Evolutionary conservation across 35 echinoderm and acorn worm genomes (phyloP).

Genomic region (Anneissia japonica): DNA sequence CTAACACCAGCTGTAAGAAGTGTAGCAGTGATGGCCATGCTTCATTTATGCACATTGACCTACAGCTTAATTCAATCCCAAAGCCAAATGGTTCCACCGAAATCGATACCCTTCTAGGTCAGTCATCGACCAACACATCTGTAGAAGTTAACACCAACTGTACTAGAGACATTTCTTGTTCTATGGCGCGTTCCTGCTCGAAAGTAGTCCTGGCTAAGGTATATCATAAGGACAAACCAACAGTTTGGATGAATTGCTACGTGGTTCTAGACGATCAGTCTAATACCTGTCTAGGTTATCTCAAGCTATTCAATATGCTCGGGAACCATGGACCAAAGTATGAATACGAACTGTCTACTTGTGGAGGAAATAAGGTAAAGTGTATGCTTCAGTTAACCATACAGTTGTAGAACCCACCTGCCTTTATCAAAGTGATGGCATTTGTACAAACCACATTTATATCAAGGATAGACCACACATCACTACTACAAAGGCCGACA

Average conservation of each 20-base stretch:
- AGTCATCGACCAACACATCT: neutral
- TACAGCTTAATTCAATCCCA: too few relatives aligned
- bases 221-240: conserved; percentile 20
- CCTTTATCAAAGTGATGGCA: neutral
- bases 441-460: conserved; percentile 11
- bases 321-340: neutral
- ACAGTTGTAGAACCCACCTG: neutral
- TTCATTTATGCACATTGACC: neutral
- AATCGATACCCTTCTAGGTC: too few relatives aligned
- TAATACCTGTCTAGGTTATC: conserved; percentile 21
- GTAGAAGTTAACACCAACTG: neutral
- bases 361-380: conserved; percentile 8
- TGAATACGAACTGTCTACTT: conserved; percentile 40
- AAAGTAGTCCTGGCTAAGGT: conserved; percentile 21
- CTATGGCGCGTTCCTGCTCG: neutral
- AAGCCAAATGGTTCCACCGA: neutral
- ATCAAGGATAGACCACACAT: too few relatives aligned
- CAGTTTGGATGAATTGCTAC: conserved; percentile 2
- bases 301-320: conserved; percentile 15
- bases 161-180: neutral
- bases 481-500: neutral
- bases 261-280: conserved; percentile 42
- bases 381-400: neutral
- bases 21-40: conserved; percentile 10
- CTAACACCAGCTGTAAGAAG: conserved; percentile 6